A percentile compares a stretch with the other conserved stretches of the same genome.
Evolutionary conservation across 2,888 invertebrate species (phyloP).

Genomic region (Notocelia uddmanniana): DNA sequence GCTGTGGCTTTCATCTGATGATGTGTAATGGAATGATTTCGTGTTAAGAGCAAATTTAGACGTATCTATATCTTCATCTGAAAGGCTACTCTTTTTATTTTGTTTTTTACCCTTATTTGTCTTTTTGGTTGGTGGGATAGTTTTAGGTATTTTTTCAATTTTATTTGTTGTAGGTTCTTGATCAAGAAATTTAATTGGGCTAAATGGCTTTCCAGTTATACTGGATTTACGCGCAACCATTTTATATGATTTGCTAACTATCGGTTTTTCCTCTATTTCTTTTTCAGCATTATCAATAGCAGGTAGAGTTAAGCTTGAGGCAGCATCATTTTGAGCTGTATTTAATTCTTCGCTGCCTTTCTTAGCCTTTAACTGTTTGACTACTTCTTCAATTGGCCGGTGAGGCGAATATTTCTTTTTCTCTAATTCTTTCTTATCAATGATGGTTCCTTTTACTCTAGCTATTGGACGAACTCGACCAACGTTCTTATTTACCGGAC

Average conservation of each 20-base stretch:
- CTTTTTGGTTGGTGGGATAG: slow-evolving; percentile 61
- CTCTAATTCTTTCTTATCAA: slow-evolving; percentile 79
- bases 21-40: slow-evolving; percentile 69
- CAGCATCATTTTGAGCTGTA: slow-evolving; percentile 54
- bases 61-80: slow-evolving; percentile 77
- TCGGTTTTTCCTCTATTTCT: slow-evolving; percentile 69
- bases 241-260: slow-evolving; percentile 82
- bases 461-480: slow-evolving; percentile 81
- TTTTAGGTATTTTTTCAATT: slow-evolving; percentile 57
- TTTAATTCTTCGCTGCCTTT: slow-evolving; percentile 74
- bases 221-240: slow-evolving; percentile 84
- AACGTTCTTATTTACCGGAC: slow-evolving; percentile 73
- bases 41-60: slow-evolving; percentile 77
- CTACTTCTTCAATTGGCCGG: slow-evolving; percentile 81
- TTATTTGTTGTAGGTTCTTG: slow-evolving; percentile 62
- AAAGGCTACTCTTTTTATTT: slow-evolving; percentile 65
- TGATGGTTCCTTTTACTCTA: slow-evolving; percentile 80
- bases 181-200: slow-evolving; percentile 76
- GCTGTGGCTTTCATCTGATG: slow-evolving; percentile 78
- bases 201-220: slow-evolving; percentile 82
- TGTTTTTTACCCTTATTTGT: slow-evolving; percentile 66
- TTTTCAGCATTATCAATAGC: slow-evolving; percentile 54
- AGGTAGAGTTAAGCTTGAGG: slow-evolving; percentile 56
- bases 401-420: slow-evolving; percentile 81
- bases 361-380: slow-evolving; percentile 78